phyloP scores from a whole-genome alignment of 2,888 invertebrate genomes.

The Lycocerus yunnanus region DNA sequence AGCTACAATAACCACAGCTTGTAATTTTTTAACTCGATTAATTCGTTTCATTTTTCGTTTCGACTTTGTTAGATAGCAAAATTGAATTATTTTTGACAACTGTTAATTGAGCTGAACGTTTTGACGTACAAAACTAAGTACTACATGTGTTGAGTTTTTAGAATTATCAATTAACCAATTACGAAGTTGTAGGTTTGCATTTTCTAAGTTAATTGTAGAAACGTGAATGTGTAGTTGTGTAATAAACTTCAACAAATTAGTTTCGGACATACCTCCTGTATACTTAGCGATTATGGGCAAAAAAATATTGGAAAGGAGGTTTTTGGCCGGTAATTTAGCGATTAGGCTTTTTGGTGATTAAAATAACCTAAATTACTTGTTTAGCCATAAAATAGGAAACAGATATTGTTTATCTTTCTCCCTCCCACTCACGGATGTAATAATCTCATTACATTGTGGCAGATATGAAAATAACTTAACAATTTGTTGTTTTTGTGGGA shows the following conservation, averaged over 20 bases:
- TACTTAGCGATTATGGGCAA: not conserved
- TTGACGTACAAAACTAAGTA: not conserved
- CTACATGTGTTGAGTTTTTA: not conserved
- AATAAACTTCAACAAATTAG: not conserved
- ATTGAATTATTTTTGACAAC: not conserved
- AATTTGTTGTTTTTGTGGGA: constrained; percentile 15
- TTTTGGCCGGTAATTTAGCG: constrained; percentile 1
- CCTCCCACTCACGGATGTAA: constrained; percentile 34
- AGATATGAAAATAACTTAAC: constrained; percentile 33
- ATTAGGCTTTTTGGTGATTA: constrained; percentile 10
- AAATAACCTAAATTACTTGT: constrained; percentile 20
- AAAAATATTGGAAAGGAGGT: not conserved
- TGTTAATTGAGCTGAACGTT: not conserved
- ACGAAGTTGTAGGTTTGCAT: not conserved
- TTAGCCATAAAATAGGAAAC: constrained; percentile 32
- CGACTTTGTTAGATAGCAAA: not conserved
- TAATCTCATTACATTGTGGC: constrained; percentile 30
- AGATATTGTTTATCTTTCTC: constrained; percentile 34
- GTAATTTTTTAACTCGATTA: not conserved
- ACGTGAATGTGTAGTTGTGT: not conserved
- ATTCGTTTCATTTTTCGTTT: not conserved
- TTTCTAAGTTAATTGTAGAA: not conserved
- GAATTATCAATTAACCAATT: not conserved
- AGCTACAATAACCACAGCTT: not conserved
- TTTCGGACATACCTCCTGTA: not conserved